These are phyloP conservation scores for Psilopogon haemacephalus DNA, from an alignment of 2,113 vertebrate species.

Conservation along the genomic window DNA sequence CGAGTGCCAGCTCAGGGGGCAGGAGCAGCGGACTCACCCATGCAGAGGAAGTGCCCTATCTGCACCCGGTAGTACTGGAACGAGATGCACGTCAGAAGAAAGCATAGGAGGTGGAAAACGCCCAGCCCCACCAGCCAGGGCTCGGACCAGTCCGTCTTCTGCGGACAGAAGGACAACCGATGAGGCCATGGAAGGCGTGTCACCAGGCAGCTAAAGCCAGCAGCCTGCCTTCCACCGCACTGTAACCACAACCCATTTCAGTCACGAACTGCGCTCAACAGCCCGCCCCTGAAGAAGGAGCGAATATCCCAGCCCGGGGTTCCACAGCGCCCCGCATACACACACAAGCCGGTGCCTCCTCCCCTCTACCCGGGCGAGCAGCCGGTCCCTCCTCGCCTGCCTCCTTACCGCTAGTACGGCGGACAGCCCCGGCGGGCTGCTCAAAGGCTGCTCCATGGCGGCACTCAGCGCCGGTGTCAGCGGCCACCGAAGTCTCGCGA, in stretches of 20 bases:
- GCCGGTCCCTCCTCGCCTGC: no score
- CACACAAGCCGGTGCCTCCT: background rate
- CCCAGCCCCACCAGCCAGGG: conserved; percentile 86
- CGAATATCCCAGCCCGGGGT: accelerated
- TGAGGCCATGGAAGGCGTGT: accelerated
- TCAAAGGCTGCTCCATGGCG: background rate
- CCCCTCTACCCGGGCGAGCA: background rate
- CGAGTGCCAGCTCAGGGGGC: accelerated
- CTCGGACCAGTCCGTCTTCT: conserved; percentile 92
- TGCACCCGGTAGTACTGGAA: conserved; percentile 84
- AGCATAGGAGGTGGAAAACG: conserved; percentile 84
- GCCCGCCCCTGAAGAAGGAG: background rate
- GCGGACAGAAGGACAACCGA: background rate
- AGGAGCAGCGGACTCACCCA: conserved; percentile 76
- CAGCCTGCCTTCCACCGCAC: background rate
- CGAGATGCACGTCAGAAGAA: conserved; percentile 81
- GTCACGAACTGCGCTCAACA: background rate
- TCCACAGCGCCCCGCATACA: background rate
- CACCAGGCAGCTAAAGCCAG: no score
- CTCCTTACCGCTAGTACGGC: background rate
- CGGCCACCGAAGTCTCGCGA: background rate
- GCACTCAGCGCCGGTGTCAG: accelerated
- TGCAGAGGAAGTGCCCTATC: conserved; percentile 86
- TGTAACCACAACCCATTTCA: background rate
- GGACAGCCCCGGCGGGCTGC: background rate